Base-by-base conservation (phyloP, 2,888 invertebrate genomes). In the Exocentrus adspersus region DNA sequence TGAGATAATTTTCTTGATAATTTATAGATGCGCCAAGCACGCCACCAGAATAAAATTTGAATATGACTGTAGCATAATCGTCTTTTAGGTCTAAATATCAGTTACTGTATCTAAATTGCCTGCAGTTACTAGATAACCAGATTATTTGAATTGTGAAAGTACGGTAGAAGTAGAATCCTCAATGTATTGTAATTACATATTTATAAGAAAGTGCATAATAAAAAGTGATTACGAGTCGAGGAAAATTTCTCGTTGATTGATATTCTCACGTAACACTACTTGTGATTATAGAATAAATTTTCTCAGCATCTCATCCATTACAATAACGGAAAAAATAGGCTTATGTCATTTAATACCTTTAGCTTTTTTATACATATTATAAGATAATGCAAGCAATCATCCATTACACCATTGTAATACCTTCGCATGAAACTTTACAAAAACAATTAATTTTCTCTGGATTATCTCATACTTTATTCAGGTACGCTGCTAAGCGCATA, bases 1-100 rank as follows among this genome's bases (percentile, higher is more conserved):
- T 19, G 50, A 37, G 28, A 37, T 48, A 48, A 48, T 48, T 48
- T 24, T 1, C n/a, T 24, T 6, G n/a, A 28, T 48, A 48, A 48
- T 28, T 48, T 48, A 48, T 48, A 48, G 28, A 48, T 7, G 48
- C 9, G 28, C 28, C 2, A 19, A 24, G 24, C 24, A 24, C 12
- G 37, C 5, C 14, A n/a, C 14, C 14, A 1, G 37, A 37, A 37
- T 37, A 12, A 37, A 37, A 37, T 37, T 37, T 14, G 37, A 12
- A 37, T 37, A n/a, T 37, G 37, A 14, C n/a, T 37, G 37, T 12
- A 12, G n/a, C 14, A 12, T 37, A 37, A 37, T 12, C 14, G 37
- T 12, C 12, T 2, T 3, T 1, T 30, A 30, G 10, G 30, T 4
- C 32, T 2, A 10, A 10, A 10, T 32, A 32, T 32, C 32, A 32